Base-by-base conservation (phyloP, 2,888 invertebrate genomes). In the Emmelina monodactyla region DNA sequence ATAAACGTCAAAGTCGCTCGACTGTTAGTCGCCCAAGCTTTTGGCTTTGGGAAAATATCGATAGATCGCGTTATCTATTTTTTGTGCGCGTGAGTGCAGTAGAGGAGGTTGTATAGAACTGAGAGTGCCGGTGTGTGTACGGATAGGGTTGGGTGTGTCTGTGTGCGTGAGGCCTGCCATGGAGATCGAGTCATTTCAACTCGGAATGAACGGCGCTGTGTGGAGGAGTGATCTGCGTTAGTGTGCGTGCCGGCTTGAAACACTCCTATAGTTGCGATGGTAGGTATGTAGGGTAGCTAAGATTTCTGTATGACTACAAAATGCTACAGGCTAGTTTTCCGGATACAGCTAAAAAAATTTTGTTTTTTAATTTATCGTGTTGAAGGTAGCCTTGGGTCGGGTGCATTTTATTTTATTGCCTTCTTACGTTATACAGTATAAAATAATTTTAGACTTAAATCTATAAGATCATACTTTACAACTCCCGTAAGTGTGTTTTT, bases 1-100 rank as follows among this genome's bases (percentile, higher is more conserved):
- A 56, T 63, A 65, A 56, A 62, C 71, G 66, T 68, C 67, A 62
- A 56, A 58, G 64, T 62, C 62, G 56, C 57, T 58, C 65, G 63
- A 76, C 75, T 75, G 68, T 67, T 57, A 57, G 58, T 40, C 59
- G 57, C 51, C 51, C 58, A 56, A 53, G 58, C 66, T 68, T 73
- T 72, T 67, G 57, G 56, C 59, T 65, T 72, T 62, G 58, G 63
- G 73, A 71, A 78, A 79, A 76, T 71, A 72, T 73, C 73, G 72
- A 76, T 73, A 75, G 75, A 73, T 72, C 75, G 73, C 73, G 66
- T 69, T 71, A 65, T 70, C 66, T 76, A 75, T 78, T 64, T 78
- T 78, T 76, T 66, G 58, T 78, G 76, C 76, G 79, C 76, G 78
- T 78, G 79, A 79, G 79, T 79, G 79, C 76, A 76, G 72, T 65